Conservation (phyloP, 1,140 invertebrate species). For the Drepana arcuata region DNA sequence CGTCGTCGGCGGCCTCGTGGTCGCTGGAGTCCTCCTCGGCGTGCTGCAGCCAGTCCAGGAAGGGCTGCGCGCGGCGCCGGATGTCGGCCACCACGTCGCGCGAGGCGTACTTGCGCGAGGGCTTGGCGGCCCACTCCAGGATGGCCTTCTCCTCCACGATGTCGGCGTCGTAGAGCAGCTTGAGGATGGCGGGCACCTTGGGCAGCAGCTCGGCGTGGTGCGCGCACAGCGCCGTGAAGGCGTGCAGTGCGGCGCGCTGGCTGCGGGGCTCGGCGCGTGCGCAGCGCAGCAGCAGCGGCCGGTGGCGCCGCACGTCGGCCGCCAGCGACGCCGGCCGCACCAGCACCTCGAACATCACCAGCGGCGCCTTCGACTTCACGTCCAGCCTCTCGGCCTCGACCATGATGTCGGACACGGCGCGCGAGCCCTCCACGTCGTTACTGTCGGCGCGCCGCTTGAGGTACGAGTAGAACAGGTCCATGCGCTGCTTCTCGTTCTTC, state of each 20-base stretch:
- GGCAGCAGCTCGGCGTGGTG: constrained; percentile 84
- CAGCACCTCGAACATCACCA: constrained; percentile 94
- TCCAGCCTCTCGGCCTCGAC: constrained; percentile 96
- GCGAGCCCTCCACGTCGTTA: constrained; percentile 74
- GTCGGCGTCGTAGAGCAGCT: constrained; percentile 95
- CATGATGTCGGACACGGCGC: constrained; percentile 87
- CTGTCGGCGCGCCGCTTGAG: constrained; percentile 83
- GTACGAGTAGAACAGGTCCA: constrained; percentile 94
- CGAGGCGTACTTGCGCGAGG: constrained; percentile 93
- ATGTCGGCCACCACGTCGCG: constrained; percentile 95
- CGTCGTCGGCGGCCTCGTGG: constrained; percentile 74
- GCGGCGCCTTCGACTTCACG: constrained; percentile 92
- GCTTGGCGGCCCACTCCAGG: constrained; percentile 95
- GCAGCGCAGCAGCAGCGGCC: constrained; percentile 85
- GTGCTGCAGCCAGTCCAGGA: constrained; percentile 97
- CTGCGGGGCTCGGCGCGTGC: constrained; percentile 91
- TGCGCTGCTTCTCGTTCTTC: constrained; percentile 95
- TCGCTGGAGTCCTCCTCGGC: constrained; percentile 93
- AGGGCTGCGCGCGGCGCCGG: constrained; percentile 91
- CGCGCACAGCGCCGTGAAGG: constrained; percentile 94
- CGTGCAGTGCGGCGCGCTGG: constrained; percentile 95
- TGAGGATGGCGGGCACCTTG: constrained; percentile 92
- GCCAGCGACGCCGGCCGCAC: constrained; percentile 86
- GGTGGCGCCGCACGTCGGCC: constrained; percentile 81
- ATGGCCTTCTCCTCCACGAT: constrained; percentile 95